Conservation (phyloP, 2,797 vertebrate genomes). For the Acanthopagrus latus region DNA sequence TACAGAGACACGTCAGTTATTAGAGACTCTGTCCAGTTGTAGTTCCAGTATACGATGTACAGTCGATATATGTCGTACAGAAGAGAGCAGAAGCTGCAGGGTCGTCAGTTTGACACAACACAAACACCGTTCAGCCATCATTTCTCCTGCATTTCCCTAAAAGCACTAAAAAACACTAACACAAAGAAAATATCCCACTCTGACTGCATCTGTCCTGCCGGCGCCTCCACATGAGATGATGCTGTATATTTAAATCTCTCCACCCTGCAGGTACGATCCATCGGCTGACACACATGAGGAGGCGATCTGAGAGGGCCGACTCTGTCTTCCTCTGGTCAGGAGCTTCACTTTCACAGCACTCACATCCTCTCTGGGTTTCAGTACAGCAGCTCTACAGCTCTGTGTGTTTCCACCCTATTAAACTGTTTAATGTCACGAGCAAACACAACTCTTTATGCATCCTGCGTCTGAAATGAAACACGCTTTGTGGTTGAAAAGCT, state of each 20-base stretch:
- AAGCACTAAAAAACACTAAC: slow-evolving; percentile 10
- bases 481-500: not conserved
- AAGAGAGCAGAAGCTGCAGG: slow-evolving; percentile 35
- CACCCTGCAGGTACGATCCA: too few relatives aligned
- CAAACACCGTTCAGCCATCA: not conserved
- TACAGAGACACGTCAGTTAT: slow-evolving; percentile 17
- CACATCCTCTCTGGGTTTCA: not conserved
- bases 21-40: slow-evolving; percentile 33
- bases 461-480: not conserved
- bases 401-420: not conserved
- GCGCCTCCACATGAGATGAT: slow-evolving; percentile 22
- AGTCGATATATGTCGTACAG: slow-evolving; percentile 16
- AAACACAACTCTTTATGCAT: not conserved
- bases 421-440: not conserved
- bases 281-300: too few relatives aligned
- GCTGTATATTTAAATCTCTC: not conserved
- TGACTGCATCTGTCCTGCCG: not conserved
- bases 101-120: slow-evolving; percentile 41
- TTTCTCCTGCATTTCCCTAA: slow-evolving; percentile 32
- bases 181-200: not conserved
- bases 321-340: not conserved
- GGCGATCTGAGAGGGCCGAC: not conserved
- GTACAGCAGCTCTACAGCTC: not conserved
- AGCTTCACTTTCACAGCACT: not conserved
- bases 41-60: slow-evolving; percentile 38